phyloP scores from a whole-genome alignment of 2,113 vertebrate genomes.

The Arothron firmamentum region DNA sequence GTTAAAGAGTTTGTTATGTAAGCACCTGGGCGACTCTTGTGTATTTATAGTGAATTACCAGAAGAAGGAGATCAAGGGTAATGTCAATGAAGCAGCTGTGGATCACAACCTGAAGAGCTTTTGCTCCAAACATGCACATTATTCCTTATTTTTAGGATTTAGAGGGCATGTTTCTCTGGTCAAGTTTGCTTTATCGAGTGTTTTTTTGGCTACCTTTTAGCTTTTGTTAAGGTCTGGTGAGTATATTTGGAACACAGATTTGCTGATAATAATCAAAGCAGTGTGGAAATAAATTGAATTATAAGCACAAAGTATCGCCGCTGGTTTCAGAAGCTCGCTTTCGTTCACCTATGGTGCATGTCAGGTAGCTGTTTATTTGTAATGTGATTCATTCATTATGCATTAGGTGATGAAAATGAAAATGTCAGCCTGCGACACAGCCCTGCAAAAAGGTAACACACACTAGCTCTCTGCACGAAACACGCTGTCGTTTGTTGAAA shows the following conservation, averaged over 20 bases:
- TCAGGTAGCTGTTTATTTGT: constrained; percentile 63
- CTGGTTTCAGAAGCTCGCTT: constrained; percentile 16
- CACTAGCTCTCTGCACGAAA: constrained; percentile 28
- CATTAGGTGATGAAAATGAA: constrained; percentile 64
- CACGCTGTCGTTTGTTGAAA: constrained; percentile 23
- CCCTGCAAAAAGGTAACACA: constrained; percentile 28
- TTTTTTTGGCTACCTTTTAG: not conserved
- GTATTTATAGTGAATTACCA: constrained; percentile 19
- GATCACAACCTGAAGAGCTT: not conserved
- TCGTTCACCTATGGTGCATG: constrained; percentile 52
- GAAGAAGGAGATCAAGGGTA: constrained; percentile 2
- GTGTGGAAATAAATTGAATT: not conserved
- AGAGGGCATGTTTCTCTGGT: too few relatives aligned
- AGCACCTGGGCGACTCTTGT: constrained; percentile 24
- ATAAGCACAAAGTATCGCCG: constrained; percentile 1
- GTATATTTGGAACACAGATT: not conserved
- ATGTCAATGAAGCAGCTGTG: not conserved
- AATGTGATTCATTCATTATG: constrained; percentile 63
- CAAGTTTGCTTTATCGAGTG: too few relatives aligned
- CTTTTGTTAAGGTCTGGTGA: not conserved
- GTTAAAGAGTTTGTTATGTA: constrained; percentile 18
- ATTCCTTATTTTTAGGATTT: not conserved
- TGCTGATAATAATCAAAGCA: constrained; percentile 1
- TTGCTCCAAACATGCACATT: not conserved
- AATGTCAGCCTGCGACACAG: constrained; percentile 58